Evolutionary conservation across 2,797 vertebrate species (phyloP).

Genomic region (Eremophila alpestris): DNA sequence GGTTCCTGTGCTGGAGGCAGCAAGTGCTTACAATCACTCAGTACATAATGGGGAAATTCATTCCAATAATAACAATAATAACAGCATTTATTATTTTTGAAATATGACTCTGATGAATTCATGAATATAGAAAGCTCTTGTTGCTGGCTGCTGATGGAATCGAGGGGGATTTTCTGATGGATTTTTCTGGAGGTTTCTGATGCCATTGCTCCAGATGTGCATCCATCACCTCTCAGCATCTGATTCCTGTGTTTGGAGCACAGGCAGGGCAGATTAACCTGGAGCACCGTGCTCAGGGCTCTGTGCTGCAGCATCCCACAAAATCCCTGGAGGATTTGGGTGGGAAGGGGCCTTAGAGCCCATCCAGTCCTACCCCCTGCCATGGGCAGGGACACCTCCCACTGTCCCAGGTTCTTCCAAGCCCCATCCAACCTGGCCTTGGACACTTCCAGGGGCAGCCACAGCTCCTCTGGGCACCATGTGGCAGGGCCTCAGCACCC

Average conservation of each 20-base stretch:
- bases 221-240: background rate
- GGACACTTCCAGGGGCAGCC: background rate
- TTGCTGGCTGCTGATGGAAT: background rate
- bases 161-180: background rate
- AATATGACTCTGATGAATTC: constrained; percentile 10
- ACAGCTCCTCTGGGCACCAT: accelerated
- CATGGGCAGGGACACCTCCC: background rate
- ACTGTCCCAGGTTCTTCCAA: accelerated
- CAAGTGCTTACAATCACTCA: constrained; percentile 32
- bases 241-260: background rate
- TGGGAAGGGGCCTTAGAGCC: background rate
- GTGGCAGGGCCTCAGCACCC: accelerated
- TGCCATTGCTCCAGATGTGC: background rate
- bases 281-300: background rate
- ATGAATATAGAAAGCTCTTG: constrained; percentile 49
- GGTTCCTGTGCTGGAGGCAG: constrained; percentile 45
- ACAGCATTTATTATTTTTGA: constrained; percentile 46
- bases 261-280: accelerated
- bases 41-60: constrained; percentile 18
- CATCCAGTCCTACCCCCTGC: background rate
- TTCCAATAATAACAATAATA: constrained; percentile 38
- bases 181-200: background rate
- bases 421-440: accelerated
- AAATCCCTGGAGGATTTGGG: background rate
- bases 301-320: background rate